Evolutionary conservation across 2,888 invertebrate genomes (phyloP).

Genomic region (Linnaemya tessellans): DNA sequence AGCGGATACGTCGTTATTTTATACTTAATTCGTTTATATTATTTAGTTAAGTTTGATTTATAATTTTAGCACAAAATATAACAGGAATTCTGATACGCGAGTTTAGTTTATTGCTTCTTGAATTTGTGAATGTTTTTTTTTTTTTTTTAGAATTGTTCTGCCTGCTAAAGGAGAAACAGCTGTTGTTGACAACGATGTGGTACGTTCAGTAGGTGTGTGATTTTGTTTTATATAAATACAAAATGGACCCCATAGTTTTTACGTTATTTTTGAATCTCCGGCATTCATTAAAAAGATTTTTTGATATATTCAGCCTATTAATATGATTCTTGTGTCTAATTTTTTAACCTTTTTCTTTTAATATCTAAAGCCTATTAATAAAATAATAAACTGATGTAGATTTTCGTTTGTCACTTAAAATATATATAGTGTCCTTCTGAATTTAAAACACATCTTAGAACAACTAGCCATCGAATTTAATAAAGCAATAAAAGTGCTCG

Average conservation of each 20-base stretch:
- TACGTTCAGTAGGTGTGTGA: slow-evolving; percentile 28
- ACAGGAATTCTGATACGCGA: slow-evolving; percentile 27
- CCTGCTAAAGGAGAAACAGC: slow-evolving; percentile 40
- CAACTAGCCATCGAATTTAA: no score
- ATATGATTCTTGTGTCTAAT: no score
- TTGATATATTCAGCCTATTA: no score
- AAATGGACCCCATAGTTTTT: background rate
- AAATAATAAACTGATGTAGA: no score
- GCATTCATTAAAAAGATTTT: no score
- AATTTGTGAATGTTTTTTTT: slow-evolving; percentile 36
- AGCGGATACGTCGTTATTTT: background rate
- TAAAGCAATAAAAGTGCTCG: no score
- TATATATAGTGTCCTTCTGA: no score
- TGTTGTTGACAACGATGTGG: slow-evolving; percentile 18
- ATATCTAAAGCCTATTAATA: no score
- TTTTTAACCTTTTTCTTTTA: no score
- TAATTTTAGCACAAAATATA: slow-evolving; percentile 30
- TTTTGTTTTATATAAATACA: background rate
- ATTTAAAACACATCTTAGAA: no score
- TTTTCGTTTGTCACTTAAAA: no score
- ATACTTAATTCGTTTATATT: slow-evolving; percentile 37
- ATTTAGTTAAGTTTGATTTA: slow-evolving; percentile 36
- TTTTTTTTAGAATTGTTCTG: background rate
- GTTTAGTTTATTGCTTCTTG: slow-evolving; percentile 22
- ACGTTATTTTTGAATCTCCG: no score